Base-by-base conservation (phyloP, 92 coral and sea anemone species). In the Porites divaricata region DNA sequence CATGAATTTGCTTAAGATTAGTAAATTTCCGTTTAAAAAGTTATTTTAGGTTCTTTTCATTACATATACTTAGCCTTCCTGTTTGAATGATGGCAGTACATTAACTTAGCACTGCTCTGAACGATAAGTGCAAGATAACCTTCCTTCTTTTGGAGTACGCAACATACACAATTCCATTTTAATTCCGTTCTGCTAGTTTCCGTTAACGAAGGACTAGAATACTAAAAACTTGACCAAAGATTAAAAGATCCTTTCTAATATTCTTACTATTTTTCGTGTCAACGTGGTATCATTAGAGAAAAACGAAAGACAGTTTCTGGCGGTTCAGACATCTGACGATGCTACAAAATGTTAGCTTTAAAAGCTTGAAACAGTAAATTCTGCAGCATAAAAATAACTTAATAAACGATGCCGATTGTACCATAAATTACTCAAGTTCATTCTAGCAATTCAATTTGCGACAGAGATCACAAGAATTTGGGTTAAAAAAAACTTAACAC, bases 341-440 rank as follows among this genome's bases (percentile, higher is more conserved):
- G 8, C 24, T 19, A 21, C n/a, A 74, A 19, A 63, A 74, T 54
- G 64, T 6, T 20, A 54, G 56, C 53, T 62, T 77, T 63, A 28
- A 53, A 78, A 78, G 82, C 72, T 22, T 24, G 49, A 14, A 19
- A 45, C 48, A 13, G 13, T 21, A 67, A 14, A 25, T 67, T 28
- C 13, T 15, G 52, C 28, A 26, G 75, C 52, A 80, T 12, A 78
- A 35, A 35, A 78, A 13, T 78, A 50, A 80, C 52, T 19, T 52
- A 53, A 80, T 67, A 9, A 68, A 24, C 16, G 72, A 67, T 22
- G 50, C 83, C 6, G 45, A 79, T 10, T 66, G 16, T 17, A 80
- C 75, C 67, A 25, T 70, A 80, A 24, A 53, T 16, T 64, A 26
- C 59, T 9, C 16, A 58, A 6, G 41, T 52, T 35, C 13, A 48